A percentile compares a stretch with the other conserved stretches of the same genome.
Conservation (phyloP, 30 jellyfish, hydroid and myxozoan genomes). For the Phacellophora camtschatica region DNA sequence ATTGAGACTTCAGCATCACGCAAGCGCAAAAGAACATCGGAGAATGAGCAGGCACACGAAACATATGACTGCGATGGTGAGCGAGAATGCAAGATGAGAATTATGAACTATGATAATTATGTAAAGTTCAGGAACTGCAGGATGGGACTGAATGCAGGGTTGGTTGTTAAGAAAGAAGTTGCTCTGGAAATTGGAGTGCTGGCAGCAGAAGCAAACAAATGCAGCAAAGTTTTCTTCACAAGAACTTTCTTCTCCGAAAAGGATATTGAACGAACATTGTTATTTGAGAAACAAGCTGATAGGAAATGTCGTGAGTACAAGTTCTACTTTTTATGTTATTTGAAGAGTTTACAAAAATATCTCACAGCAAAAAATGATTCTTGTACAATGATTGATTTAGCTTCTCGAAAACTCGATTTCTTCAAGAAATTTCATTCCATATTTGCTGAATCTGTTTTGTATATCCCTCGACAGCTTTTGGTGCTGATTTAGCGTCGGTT, state of each 20-base stretch:
- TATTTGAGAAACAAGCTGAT: constrained; percentile 22
- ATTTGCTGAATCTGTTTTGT: too few relatives aligned
- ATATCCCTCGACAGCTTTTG: too few relatives aligned
- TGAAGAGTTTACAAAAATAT: too few relatives aligned
- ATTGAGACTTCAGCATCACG: not conserved
- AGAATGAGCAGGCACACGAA: not conserved
- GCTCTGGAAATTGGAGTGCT: constrained; percentile 5
- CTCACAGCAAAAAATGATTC: too few relatives aligned
- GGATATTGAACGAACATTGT: constrained; percentile 6
- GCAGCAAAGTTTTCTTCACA: not conserved
- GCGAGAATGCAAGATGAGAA: constrained; percentile 21
- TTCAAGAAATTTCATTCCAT: too few relatives aligned
- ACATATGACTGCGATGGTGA: not conserved
- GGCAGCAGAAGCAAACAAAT: not conserved
- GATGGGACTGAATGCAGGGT: constrained; percentile 23
- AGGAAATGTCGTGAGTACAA: constrained; percentile 38
- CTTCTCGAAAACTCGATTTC: too few relatives aligned
- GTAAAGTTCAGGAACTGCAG: not conserved
- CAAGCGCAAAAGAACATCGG: not conserved
- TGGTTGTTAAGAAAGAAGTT: not conserved
- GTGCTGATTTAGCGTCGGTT: too few relatives aligned
- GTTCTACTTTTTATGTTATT: too few relatives aligned
- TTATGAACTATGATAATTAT: constrained; percentile 2
- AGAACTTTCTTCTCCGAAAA: constrained; percentile 20
- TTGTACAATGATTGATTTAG: too few relatives aligned